A percentile compares a stretch with the other conserved stretches of the same genome.
Evolutionary conservation across 2,888 invertebrate species (phyloP).

Genomic region (Idaea aversata): DNA sequence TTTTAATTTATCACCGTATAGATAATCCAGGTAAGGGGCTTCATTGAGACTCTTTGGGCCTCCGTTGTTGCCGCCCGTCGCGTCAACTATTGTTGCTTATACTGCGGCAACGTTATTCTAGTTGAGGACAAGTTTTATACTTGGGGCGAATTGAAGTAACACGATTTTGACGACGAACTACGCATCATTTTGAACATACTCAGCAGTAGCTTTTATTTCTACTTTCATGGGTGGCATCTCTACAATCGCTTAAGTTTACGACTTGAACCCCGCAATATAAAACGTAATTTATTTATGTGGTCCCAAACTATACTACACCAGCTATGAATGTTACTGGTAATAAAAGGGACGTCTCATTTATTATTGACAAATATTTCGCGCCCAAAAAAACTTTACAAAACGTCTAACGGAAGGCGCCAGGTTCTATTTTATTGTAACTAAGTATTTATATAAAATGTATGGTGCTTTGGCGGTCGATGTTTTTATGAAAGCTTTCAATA

Average conservation of each 20-base stretch:
- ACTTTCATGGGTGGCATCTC: neutral
- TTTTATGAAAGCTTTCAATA: slow-evolving; percentile 45
- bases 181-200: too few species aligned
- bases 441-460: slow-evolving; percentile 56
- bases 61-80: slow-evolving; percentile 60
- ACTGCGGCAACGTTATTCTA: slow-evolving; percentile 27
- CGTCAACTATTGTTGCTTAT: slow-evolving; percentile 44
- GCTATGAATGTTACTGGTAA: slow-evolving; percentile 62
- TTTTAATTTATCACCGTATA: slow-evolving; percentile 76
- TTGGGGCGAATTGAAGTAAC: slow-evolving; percentile 13
- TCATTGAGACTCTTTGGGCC: slow-evolving; percentile 62
- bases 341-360: slow-evolving; percentile 79
- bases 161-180: slow-evolving; percentile 1
- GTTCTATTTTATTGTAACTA: slow-evolving; percentile 57
- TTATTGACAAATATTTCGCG: slow-evolving; percentile 79
- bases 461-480: slow-evolving; percentile 55
- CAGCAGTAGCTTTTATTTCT: neutral
- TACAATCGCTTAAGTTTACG: slow-evolving; percentile 10
- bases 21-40: slow-evolving; percentile 72
- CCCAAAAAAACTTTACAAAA: slow-evolving; percentile 60
- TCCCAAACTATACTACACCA: slow-evolving; percentile 54
- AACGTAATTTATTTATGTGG: slow-evolving; percentile 55
- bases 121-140: slow-evolving; percentile 21
- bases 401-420: slow-evolving; percentile 74
- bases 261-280: slow-evolving; percentile 24